Percentiles rank a stretch among this genome's conserved stretches.
phyloP scores from a whole-genome alignment of 2,888 invertebrate genomes.

The Drosophila lutescens region DNA sequence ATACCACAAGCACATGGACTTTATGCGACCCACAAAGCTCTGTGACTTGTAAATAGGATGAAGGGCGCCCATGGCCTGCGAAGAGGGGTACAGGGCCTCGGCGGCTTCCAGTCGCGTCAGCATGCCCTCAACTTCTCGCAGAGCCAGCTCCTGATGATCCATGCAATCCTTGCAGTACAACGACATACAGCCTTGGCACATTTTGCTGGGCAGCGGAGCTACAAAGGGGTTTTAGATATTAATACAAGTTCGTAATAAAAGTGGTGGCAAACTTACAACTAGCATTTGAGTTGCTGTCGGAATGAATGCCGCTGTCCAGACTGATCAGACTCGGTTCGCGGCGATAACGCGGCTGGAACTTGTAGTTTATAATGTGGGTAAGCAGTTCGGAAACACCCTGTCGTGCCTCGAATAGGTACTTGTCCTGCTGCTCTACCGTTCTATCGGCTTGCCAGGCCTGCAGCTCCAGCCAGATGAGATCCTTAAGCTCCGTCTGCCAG shows the following conservation, averaged over 20 bases:
- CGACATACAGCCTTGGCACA: conserved; percentile 89
- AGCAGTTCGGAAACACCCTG: conserved; percentile 89
- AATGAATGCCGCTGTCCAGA: conserved; percentile 82
- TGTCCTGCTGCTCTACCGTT: conserved; percentile 91
- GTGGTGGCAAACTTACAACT: conserved; percentile 70
- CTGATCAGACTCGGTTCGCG: conserved; percentile 81
- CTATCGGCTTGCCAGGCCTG: conserved; percentile 93
- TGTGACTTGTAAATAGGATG: conserved; percentile 87
- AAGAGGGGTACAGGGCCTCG: conserved; percentile 93
- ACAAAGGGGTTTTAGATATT: neutral
- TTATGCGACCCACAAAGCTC: conserved; percentile 83
- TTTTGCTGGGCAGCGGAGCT: conserved; percentile 71
- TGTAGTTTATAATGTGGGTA: conserved; percentile 91
- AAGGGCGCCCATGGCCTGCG: conserved; percentile 90
- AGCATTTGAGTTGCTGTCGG: conserved; percentile 78
- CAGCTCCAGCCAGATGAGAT: conserved; percentile 95
- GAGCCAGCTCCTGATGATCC: conserved; percentile 89
- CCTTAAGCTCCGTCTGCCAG: conserved; percentile 95
- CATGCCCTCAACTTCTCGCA: conserved; percentile 90
- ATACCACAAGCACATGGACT: conserved; percentile 95
- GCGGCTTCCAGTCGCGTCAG: conserved; percentile 90
- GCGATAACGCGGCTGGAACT: conserved; percentile 85
- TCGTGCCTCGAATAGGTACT: conserved; percentile 89
- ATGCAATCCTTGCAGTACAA: conserved; percentile 90
- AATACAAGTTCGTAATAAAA: rapidly evolving